These are phyloP conservation scores for Planiliza haematocheilus DNA, from an alignment of 2,113 vertebrate species.

Conservation along the genomic window DNA sequence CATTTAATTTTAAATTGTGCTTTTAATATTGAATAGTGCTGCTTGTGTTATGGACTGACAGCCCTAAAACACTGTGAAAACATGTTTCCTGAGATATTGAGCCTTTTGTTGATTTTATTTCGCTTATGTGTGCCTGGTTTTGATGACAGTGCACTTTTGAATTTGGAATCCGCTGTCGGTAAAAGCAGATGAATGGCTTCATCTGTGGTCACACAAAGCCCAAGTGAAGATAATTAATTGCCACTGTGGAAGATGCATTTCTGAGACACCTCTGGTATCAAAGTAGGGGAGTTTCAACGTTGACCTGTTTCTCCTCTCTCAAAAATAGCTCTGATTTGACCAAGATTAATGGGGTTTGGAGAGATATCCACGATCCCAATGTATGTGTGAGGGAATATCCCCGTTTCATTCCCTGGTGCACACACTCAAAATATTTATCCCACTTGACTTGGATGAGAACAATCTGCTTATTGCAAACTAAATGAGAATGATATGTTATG, in stretches of 20 bases:
- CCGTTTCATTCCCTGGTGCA: slow-evolving; percentile 46
- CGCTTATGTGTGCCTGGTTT: slow-evolving; percentile 48
- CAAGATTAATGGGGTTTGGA: slow-evolving; percentile 81
- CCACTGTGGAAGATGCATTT: slow-evolving; percentile 71
- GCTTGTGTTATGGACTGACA: slow-evolving; percentile 31
- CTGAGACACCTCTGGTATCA: slow-evolving; percentile 71
- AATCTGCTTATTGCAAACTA: slow-evolving; percentile 14
- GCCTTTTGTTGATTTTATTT: slow-evolving; percentile 41
- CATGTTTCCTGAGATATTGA: slow-evolving; percentile 30
- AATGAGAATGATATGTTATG: slow-evolving; percentile 6
- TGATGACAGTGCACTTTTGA: slow-evolving; percentile 79
- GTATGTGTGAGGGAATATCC: slow-evolving; percentile 70
- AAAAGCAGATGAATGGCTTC: slow-evolving; percentile 76
- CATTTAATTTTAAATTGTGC: background rate
- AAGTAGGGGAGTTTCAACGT: slow-evolving; percentile 71
- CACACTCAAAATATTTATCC: slow-evolving; percentile 27
- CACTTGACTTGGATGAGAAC: slow-evolving; percentile 3
- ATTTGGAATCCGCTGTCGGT: slow-evolving; percentile 47
- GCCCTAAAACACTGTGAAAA: slow-evolving; percentile 25
- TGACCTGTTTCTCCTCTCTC: slow-evolving; percentile 83
- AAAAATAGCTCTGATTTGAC: slow-evolving; percentile 85
- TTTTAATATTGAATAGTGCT: background rate
- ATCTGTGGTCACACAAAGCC: slow-evolving; percentile 68
- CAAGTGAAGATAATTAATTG: slow-evolving; percentile 80
- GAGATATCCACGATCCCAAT: slow-evolving; percentile 65